Conservation (phyloP, 1,140 invertebrate species). For the Zophobas atratus region DNA sequence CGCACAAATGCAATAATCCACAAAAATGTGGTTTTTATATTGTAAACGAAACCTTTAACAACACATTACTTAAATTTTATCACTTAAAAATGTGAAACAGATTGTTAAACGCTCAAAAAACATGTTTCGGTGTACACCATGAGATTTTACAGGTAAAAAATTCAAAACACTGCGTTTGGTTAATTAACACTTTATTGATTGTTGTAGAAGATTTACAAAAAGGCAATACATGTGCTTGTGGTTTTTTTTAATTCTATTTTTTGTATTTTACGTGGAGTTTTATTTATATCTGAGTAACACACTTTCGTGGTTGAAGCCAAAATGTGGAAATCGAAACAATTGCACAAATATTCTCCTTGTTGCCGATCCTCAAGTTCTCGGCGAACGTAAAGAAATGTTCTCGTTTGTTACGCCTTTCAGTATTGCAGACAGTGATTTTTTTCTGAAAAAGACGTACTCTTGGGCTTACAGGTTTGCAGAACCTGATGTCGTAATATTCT, state of each 20-base stretch:
- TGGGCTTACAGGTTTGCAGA: conserved; percentile 80
- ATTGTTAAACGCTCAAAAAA: background rate
- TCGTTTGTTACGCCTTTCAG: conserved; percentile 71
- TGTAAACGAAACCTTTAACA: background rate
- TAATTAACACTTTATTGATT: conserved; percentile 6
- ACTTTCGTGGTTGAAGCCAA: conserved; percentile 69
- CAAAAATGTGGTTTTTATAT: conserved; percentile 31
- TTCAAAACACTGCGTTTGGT: background rate
- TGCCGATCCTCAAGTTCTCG: conserved; percentile 94
- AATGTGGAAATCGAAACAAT: conserved; percentile 70
- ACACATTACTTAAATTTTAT: conserved; percentile 12
- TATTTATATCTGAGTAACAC: conserved; percentile 54
- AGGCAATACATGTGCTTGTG: conserved; percentile 1
- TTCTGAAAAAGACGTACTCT: conserved; percentile 84
- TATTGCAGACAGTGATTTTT: conserved; percentile 88
- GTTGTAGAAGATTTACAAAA: conserved; percentile 6
- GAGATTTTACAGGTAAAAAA: conserved; percentile 18
- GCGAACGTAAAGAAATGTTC: conserved; percentile 79
- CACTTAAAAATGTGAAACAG: background rate
- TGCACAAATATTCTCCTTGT: conserved; percentile 85
- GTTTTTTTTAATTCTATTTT: conserved; percentile 5
- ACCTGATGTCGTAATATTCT: conserved; percentile 89
- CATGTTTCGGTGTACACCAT: conserved; percentile 8
- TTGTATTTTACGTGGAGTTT: conserved; percentile 54
- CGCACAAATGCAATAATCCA: conserved; percentile 7